These are phyloP conservation scores for Pristionchus maxplancki DNA, from an alignment of 2,888 invertebrate genomes.

Conservation along the genomic window DNA sequence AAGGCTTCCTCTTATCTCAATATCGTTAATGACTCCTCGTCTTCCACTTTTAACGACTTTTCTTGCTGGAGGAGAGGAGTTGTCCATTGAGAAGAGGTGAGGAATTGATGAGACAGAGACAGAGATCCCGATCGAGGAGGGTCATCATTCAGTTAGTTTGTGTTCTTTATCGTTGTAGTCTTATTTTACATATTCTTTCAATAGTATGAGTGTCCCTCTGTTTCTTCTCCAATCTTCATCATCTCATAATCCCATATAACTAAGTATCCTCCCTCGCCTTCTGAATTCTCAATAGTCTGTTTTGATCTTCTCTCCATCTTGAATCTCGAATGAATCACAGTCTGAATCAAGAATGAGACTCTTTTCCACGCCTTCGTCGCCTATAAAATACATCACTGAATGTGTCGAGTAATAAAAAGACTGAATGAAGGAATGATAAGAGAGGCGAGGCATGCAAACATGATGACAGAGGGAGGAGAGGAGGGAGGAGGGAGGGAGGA, in stretches of 20 bases:
- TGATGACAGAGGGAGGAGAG: not conserved
- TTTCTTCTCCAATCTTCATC: not conserved
- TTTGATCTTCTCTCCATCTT: not conserved
- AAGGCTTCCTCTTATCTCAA: not conserved
- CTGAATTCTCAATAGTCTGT: not conserved
- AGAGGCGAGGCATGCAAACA: not conserved
- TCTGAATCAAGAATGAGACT: not conserved
- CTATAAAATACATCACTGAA: constrained; percentile 16
- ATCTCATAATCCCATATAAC: not conserved
- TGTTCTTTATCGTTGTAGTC: not conserved
- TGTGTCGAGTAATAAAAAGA: constrained; percentile 36
- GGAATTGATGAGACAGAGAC: not conserved
- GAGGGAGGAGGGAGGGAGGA: not conserved
- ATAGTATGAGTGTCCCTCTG: no score
- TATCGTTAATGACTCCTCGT: constrained; percentile 20
- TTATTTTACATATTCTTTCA: no score
- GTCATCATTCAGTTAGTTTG: no score
- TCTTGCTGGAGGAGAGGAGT: not conserved
- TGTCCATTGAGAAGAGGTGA: not conserved
- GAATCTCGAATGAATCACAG: not conserved
- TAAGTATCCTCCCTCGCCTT: not conserved
- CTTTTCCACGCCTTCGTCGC: not conserved
- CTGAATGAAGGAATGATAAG: constrained; percentile 11
- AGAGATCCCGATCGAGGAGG: not conserved
- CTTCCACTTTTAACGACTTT: constrained; percentile 7